Base-by-base conservation (phyloP, 2,888 invertebrate species). In the Leptarthrus brevirostris region DNA sequence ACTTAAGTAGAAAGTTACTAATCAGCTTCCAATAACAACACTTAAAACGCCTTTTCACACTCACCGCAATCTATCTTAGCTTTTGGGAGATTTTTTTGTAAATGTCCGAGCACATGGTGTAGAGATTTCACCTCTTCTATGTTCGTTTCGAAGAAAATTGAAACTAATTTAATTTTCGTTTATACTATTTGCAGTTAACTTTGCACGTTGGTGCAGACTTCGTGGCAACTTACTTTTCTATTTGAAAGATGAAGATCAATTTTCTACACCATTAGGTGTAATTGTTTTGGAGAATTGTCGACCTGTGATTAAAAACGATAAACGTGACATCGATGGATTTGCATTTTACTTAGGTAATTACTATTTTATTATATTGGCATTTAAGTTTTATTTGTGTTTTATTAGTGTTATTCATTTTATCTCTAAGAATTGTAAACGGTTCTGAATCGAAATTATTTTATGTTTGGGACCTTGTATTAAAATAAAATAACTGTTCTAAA, bases 191-290 rank as follows among this genome's bases (percentile, higher is more conserved):
- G 64, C 86, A 94, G 94, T 92, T 79, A 92, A 89, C 82, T 87
- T 90, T 79, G 93, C 93, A 83, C 87, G 94, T 82, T 96, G 96
- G 94, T 97, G 96, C 85, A 90, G 96, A 77, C 88, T 98, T 44
- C 89, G 94, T 79, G 97, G 97, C 75, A 98, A 97, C 86, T 88
- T 97, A 14, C 86, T 98, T 74, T 97, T 97, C 86, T 97, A 96
- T 85, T 91, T 96, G 82, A 96, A 96, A 85, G 93, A 93, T 56
- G 90, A 92, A 79, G 95, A 96, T 83, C 92, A 93, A 80, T 93
- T 92, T 89, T 93, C 94, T 22, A 93, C 95, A 80, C 95, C 96
- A 0, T 86, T 92, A 76, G 97, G 96, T 34, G 91, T 97, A 1
- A 90, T 97, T 79, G 92, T 98, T 66, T 86, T 97, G 77, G 96